Conservation (phyloP, 2,113 vertebrate species). For the Caretta caretta region DNA sequence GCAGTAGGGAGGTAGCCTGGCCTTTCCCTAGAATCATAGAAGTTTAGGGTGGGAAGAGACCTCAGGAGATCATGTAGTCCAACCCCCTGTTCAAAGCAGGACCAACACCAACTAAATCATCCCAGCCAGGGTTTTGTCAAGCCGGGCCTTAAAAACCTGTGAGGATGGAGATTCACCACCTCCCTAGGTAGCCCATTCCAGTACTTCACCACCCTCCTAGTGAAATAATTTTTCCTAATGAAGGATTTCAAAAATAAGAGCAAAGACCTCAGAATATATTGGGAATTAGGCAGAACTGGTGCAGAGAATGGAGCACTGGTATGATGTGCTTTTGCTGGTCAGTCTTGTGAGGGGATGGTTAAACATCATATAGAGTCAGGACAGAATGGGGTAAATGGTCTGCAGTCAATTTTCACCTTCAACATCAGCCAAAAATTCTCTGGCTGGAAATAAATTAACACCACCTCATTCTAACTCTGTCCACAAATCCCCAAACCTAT, state of each 20-base stretch:
- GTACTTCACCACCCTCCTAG: no score
- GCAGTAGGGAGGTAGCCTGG: not conserved
- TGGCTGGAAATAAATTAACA: not conserved
- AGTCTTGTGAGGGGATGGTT: not conserved
- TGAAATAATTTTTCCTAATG: no score
- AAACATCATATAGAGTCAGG: not conserved
- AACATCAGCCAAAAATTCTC: not conserved
- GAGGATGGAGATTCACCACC: no score
- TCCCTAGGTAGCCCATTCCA: no score
- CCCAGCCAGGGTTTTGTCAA: no score
- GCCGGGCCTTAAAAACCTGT: no score
- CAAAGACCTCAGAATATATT: not conserved
- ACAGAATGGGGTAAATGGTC: not conserved
- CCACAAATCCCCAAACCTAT: not conserved
- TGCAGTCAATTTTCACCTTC: not conserved
- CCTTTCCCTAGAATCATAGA: not conserved
- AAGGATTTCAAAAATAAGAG: not conserved
- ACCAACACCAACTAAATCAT: no score
- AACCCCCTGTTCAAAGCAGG: no score
- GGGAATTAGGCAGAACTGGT: not conserved
- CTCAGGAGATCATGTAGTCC: no score
- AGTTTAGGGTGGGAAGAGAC: no score
- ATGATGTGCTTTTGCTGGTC: not conserved
- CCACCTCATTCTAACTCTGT: not conserved
- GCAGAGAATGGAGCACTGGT: not conserved